phyloP scores from a whole-genome alignment of 2,113 vertebrate species.

The Craseonycteris thonglongyai region DNA sequence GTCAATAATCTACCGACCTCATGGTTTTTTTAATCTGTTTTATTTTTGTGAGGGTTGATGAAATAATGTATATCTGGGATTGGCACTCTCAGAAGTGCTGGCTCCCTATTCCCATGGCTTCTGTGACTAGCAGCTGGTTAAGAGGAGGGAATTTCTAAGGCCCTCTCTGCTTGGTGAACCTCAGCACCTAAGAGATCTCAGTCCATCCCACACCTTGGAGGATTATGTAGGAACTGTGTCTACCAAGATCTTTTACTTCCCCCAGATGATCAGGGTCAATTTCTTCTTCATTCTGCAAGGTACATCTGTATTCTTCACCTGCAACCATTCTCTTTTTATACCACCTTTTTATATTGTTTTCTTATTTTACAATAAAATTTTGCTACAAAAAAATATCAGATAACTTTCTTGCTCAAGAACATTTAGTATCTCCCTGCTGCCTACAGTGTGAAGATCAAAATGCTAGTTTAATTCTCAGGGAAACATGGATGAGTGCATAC shows the following conservation, averaged over 20 bases:
- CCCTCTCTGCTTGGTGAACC: slow-evolving; percentile 6
- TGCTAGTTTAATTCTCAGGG: neutral
- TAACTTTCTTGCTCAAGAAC: neutral
- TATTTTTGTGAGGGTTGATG: slow-evolving; percentile 14
- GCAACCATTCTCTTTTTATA: slow-evolving; percentile 3
- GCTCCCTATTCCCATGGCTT: neutral
- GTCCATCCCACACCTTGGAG: neutral
- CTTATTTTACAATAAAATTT: slow-evolving; percentile 73
- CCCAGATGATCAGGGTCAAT: neutral
- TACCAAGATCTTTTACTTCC: neutral
- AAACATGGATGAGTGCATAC: neutral
- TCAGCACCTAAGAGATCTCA: neutral
- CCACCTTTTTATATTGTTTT: slow-evolving; percentile 45
- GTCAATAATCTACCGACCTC: slow-evolving; percentile 6
- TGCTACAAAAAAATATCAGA: too few species aligned
- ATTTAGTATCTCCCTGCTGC: neutral
- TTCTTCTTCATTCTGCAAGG: neutral
- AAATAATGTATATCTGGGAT: neutral
- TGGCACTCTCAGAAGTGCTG: neutral
- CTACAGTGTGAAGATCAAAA: neutral
- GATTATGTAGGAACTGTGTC: neutral
- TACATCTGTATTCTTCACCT: neutral
- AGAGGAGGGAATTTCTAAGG: neutral
- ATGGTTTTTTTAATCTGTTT: too few species aligned
- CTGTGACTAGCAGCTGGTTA: neutral